Conservation (phyloP, 1,140 invertebrate species). For the Dryas iulia region DNA sequence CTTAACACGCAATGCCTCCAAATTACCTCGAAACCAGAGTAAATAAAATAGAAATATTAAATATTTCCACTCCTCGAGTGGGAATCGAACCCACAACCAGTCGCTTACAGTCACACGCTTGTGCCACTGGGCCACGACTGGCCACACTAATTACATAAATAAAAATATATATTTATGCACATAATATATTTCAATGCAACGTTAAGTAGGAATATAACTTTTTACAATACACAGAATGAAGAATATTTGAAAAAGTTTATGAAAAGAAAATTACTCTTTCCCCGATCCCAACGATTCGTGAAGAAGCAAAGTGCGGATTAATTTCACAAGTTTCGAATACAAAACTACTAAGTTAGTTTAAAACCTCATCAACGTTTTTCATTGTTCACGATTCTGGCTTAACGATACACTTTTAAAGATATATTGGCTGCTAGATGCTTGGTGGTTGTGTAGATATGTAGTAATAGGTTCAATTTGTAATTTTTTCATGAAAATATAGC, state of each 20-base stretch:
- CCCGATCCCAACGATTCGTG: constrained; percentile 7
- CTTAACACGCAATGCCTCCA: too few species aligned
- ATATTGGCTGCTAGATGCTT: background rate
- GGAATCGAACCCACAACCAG: too few species aligned
- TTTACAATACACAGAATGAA: background rate
- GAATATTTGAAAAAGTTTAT: constrained; percentile 6
- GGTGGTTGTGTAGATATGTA: background rate
- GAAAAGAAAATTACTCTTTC: constrained; percentile 6
- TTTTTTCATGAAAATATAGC: too few species aligned
- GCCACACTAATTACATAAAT: too few species aligned
- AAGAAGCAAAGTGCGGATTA: constrained; percentile 7
- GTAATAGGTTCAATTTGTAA: background rate
- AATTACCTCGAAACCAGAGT: too few species aligned
- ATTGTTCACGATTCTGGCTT: constrained; percentile 1
- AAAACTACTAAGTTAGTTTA: constrained; percentile 7
- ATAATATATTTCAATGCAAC: too few species aligned
- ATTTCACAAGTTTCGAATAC: constrained; percentile 4
- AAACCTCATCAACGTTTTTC: constrained; percentile 4
- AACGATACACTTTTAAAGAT: constrained; percentile 1
- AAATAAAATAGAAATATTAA: too few species aligned
- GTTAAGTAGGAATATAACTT: background rate
- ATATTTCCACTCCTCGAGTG: too few species aligned
- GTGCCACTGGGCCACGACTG: too few species aligned
- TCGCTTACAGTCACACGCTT: too few species aligned
- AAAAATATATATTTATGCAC: too few species aligned